Base-by-base conservation (phyloP, 2,113 vertebrate genomes). In the Fregetta grallaria region DNA sequence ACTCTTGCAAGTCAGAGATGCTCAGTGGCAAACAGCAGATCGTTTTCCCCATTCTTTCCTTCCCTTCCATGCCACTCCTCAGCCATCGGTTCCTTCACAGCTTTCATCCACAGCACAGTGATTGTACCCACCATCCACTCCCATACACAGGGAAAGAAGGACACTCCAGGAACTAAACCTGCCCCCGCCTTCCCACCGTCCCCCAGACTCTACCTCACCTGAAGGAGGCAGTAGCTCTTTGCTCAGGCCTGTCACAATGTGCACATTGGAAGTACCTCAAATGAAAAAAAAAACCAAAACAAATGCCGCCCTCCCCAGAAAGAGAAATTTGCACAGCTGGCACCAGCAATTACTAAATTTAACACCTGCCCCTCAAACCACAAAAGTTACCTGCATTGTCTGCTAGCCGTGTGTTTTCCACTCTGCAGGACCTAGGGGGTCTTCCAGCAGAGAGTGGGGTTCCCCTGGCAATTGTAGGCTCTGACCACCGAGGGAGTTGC, bases 201-300 rank as follows among this genome's bases (percentile, higher is more conserved):
- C 90, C 79, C 83, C 63, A 77, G 90, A 75, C 78, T 34, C 55
- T 36, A 59, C 94, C 91, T 66, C 91, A 38, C 61, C 61, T 3
- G 5, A 90, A 93, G 91, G 65, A 96, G 86, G 90, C 96, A 96
- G 96, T 94, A 98, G 97, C 96, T 96, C 94, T 97, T 91, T 97
- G 96, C 97, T 97, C 94, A 95, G 93, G 61, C 93, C 85, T 89
- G 47, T 90, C 86, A 95, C 92, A 94, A 81, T 88, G 77, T 92
- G 94, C 92, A 85, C 78, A 27, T 73, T 81, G 89, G 77, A 97
- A 96, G 86, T 94, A 94, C 90, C 89, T 93, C 88, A 90, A 92
- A 88, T 75, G 29, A 67, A n/a, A 19, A n/a, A 88, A 53, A n/a
- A 21, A n/a, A 38, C n/a, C n/a, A 53, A 29, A 55, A 30, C 29